These are phyloP conservation scores for Apus apus DNA, from an alignment of 2,113 vertebrate species.

Conservation along the genomic window DNA sequence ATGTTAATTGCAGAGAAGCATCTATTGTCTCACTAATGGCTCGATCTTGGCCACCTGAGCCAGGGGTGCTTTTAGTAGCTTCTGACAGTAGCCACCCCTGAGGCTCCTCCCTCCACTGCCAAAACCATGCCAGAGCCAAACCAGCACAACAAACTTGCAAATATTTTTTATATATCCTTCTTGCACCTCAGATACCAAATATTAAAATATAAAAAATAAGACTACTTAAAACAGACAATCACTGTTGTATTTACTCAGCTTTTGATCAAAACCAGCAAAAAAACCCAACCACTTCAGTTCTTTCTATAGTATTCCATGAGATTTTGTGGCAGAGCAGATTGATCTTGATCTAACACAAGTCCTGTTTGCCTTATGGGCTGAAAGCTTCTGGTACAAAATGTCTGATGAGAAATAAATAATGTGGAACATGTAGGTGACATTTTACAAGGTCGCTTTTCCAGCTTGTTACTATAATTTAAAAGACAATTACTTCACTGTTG, in stretches of 20 bases:
- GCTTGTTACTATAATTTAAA: background rate
- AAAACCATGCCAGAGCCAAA: no score
- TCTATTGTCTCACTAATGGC: no score
- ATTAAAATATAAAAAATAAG: background rate
- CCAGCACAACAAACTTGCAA: background rate
- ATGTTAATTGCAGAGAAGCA: no score
- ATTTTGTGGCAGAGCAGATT: constrained; percentile 1
- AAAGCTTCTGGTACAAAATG: constrained; percentile 3
- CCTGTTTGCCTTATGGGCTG: background rate
- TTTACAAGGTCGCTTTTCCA: constrained; percentile 47
- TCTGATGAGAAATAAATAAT: constrained; percentile 41
- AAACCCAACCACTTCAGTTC: background rate
- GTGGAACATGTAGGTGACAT: constrained; percentile 29
- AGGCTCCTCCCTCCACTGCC: no score
- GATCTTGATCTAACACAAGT: constrained; percentile 11
- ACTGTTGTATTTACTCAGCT: background rate
- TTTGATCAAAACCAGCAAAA: background rate
- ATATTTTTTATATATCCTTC: background rate
- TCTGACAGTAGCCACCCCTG: no score
- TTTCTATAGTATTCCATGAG: background rate
- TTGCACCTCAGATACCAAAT: background rate
- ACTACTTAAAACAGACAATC: background rate
- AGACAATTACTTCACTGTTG: background rate
- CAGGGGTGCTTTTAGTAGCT: no score
- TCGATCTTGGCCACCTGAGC: no score